phyloP scores from a whole-genome alignment of 2,888 invertebrate species.

The Hylaea fasciaria region DNA sequence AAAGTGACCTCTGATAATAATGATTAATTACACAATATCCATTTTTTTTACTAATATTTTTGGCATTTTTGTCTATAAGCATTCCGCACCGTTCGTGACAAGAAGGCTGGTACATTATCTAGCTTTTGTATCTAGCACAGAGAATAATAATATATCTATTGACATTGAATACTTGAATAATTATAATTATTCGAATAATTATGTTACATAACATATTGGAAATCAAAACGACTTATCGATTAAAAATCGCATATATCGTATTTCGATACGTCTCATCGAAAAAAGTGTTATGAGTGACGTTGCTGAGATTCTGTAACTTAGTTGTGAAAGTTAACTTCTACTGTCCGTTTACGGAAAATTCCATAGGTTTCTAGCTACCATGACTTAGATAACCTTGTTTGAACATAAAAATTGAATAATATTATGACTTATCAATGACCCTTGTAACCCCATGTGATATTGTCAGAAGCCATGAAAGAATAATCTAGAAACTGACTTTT shows the following conservation, averaged over 20 bases:
- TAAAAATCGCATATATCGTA: no score
- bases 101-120: no score
- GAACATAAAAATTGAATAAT: slow-evolving; percentile 2
- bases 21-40: slow-evolving; percentile 1
- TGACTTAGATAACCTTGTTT: slow-evolving; percentile 16
- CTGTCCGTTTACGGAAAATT: not conserved
- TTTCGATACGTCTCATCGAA: no score
- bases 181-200: no score
- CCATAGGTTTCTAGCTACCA: not conserved
- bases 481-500: not conserved
- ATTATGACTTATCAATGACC: not conserved
- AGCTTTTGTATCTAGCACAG: no score
- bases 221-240: no score
- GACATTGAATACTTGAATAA: no score
- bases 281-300: no score
- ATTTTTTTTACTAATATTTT: not conserved
- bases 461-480: not conserved
- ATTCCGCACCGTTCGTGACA: no score
- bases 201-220: no score
- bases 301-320: not conserved
- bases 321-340: not conserved
- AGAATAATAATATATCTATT: no score
- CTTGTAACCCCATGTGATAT: not conserved
- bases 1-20: slow-evolving; percentile 22
- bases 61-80: not conserved